phyloP scores from a whole-genome alignment of 2,888 invertebrate species.

The Lasioglossum marginatum region DNA sequence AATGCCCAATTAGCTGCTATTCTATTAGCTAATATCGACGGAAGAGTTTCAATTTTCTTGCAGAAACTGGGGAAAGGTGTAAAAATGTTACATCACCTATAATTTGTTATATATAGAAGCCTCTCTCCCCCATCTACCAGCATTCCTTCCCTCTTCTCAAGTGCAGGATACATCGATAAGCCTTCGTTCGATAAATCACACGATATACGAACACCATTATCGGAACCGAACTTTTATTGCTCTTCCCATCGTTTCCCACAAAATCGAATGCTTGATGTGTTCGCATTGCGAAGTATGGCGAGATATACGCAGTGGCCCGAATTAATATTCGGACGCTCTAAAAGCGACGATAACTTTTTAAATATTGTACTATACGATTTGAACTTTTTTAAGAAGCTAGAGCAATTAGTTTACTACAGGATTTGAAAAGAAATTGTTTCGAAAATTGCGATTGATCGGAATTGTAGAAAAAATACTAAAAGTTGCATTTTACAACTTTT shows the following conservation, averaged over 20 bases:
- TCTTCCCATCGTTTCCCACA: not conserved
- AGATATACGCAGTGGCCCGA: too few species aligned
- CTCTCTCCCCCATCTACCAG: constrained; percentile 24
- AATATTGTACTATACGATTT: too few species aligned
- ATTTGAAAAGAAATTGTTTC: too few species aligned
- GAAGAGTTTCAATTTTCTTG: not conserved
- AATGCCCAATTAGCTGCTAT: not conserved
- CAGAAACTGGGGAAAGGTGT: not conserved
- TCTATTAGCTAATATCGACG: not conserved
- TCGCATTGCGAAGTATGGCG: constrained; percentile 5
- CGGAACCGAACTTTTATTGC: constrained; percentile 39
- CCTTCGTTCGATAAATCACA: constrained; percentile 81
- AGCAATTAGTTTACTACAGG: too few species aligned
- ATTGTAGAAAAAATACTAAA: too few species aligned
- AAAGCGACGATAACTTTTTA: too few species aligned
- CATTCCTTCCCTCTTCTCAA: constrained; percentile 43
- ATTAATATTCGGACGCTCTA: too few species aligned
- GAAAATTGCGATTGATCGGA: too few species aligned
- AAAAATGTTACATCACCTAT: constrained; percentile 43
- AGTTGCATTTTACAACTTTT: too few species aligned
- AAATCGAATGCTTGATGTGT: constrained; percentile 15
- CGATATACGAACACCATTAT: constrained; percentile 79
- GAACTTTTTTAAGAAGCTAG: too few species aligned
- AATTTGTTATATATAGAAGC: constrained; percentile 75
- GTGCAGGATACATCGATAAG: constrained; percentile 71